Evolutionary conservation across 1,140 invertebrate genomes (phyloP).

Genomic region (Rhynchophorus ferrugineus): DNA sequence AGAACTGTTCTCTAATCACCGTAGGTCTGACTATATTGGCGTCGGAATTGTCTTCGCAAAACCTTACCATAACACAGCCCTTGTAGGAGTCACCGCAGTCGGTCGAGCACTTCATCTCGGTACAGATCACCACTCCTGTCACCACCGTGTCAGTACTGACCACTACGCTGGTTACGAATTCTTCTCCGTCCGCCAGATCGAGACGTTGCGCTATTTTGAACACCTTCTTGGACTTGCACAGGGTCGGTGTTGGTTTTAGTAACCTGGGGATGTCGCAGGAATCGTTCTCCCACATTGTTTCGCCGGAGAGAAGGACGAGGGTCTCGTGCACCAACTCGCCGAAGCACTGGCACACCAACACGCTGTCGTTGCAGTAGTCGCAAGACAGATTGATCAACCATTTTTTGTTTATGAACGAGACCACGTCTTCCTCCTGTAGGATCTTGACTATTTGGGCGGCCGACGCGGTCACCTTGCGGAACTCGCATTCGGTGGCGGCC

Average conservation of each 20-base stretch:
- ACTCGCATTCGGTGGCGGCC: conserved; percentile 43
- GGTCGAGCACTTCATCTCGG: conserved; percentile 19
- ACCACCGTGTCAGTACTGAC: conserved; percentile 21
- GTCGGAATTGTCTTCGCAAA: conserved; percentile 21
- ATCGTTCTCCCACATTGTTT: conserved; percentile 7
- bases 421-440: conserved; percentile 37
- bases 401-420: conserved; percentile 21
- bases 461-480: conserved; percentile 35
- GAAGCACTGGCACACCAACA: conserved; percentile 10
- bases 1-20: conserved; percentile 18
- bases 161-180: conserved; percentile 20
- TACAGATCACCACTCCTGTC: conserved; percentile 24
- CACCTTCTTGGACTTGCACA: conserved; percentile 21
- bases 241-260: conserved; percentile 12
- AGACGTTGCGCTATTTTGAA: conserved; percentile 28
- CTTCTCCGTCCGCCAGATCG: conserved; percentile 18
- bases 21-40: conserved; percentile 18
- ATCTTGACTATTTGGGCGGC: conserved; percentile 41
- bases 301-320: conserved; percentile 11
- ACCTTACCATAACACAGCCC: conserved; percentile 17
- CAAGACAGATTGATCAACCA: conserved; percentile 12
- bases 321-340: conserved; percentile 19
- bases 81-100: conserved; percentile 11
- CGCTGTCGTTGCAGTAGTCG: conserved; percentile 18
- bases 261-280: neutral